These are phyloP conservation scores for Sciaenops ocellatus DNA, from an alignment of 2,797 vertebrate species.

Conservation along the genomic window DNA sequence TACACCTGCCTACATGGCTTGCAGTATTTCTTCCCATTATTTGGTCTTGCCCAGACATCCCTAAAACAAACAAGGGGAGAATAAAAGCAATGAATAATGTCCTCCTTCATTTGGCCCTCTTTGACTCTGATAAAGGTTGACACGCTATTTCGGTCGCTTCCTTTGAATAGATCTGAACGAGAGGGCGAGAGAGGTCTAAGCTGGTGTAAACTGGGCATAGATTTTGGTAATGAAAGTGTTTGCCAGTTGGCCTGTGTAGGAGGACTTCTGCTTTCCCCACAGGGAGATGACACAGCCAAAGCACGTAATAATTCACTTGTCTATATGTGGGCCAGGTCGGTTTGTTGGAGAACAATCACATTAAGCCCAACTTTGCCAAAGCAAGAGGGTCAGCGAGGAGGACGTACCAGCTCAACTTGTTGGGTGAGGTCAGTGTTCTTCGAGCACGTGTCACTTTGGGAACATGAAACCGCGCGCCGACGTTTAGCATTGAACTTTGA, in stretches of 20 bases:
- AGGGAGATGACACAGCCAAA: slow-evolving; percentile 63
- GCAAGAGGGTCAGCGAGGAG: background rate
- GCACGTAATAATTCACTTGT: slow-evolving; percentile 55
- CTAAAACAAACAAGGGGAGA: slow-evolving; percentile 61
- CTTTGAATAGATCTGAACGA: slow-evolving; percentile 54
- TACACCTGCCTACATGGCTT: slow-evolving; percentile 51
- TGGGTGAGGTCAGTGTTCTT: background rate
- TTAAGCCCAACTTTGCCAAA: slow-evolving; percentile 28
- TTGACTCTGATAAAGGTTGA: slow-evolving; percentile 68
- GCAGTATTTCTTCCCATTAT: slow-evolving; percentile 65
- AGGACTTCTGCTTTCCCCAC: slow-evolving; percentile 67
- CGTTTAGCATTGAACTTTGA: slow-evolving; percentile 13
- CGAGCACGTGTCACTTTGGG: background rate
- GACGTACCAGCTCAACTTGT: background rate
- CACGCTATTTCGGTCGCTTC: slow-evolving; percentile 62
- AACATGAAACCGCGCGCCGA: slow-evolving; percentile 35
- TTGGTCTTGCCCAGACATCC: slow-evolving; percentile 51
- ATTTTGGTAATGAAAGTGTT: slow-evolving; percentile 56
- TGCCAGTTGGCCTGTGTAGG: slow-evolving; percentile 70
- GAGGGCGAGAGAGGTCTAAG: slow-evolving; percentile 42
- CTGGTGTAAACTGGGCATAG: slow-evolving; percentile 59
- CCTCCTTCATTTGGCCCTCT: slow-evolving; percentile 56
- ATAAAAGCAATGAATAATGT: slow-evolving; percentile 57
- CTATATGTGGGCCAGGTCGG: slow-evolving; percentile 37
- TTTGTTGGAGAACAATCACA: slow-evolving; percentile 30